phyloP scores from a whole-genome alignment of 2,888 invertebrate species.

The Drosophila ustulata region DNA sequence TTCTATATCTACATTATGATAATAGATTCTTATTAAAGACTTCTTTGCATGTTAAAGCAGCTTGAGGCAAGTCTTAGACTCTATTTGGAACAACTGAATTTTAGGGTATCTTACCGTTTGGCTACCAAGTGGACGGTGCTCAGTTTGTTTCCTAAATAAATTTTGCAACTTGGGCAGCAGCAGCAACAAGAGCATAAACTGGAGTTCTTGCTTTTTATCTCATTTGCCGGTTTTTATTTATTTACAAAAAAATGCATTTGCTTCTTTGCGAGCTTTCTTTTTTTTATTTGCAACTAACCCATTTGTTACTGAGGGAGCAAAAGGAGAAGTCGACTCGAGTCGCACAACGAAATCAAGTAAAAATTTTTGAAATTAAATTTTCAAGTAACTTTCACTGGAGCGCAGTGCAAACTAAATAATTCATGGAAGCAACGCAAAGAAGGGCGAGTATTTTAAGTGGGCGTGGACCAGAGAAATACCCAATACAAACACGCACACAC shows the following conservation, averaged over 20 bases:
- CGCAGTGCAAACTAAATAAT: conserved; percentile 80
- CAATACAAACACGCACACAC: conserved; percentile 41
- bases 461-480: conserved; percentile 36
- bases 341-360: conserved; percentile 40
- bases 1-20: too few relatives aligned
- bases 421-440: conserved; percentile 59
- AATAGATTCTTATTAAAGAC: too few relatives aligned
- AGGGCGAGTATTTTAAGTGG: conserved; percentile 22
- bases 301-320: conserved; percentile 30
- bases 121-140: not conserved
- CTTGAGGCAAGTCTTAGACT: too few relatives aligned
- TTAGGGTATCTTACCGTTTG: not conserved
- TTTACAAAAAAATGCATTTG: conserved; percentile 72
- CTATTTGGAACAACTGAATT: not conserved
- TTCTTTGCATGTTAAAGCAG: too few relatives aligned
- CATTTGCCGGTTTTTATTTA: conserved; percentile 66
- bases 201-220: conserved; percentile 49
- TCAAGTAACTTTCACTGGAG: conserved; percentile 80
- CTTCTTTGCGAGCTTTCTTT: conserved; percentile 31
- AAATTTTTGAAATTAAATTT: conserved; percentile 77
- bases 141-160: conserved; percentile 52
- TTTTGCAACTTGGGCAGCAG: conserved; percentile 51
- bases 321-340: conserved; percentile 12
- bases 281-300: conserved; percentile 32
- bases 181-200: conserved; percentile 7